Evolutionary conservation across 2,888 invertebrate species (phyloP).

Genomic region (Prenolepis imparis): DNA sequence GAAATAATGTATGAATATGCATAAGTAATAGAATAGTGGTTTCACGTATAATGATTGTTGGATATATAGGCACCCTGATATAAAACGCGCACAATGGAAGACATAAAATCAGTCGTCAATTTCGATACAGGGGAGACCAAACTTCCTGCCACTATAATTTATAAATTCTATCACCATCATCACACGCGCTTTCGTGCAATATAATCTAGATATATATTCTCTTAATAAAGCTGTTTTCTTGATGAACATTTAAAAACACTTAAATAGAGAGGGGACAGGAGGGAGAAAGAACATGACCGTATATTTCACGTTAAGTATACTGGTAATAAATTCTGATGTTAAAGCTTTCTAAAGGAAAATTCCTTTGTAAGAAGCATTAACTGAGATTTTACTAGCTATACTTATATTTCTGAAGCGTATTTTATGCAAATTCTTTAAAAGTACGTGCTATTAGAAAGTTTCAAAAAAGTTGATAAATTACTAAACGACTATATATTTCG

Average conservation of each 20-base stretch:
- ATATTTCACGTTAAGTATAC: not conserved
- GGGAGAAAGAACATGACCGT: not conserved
- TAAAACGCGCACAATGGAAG: slow-evolving; percentile 23
- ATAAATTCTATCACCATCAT: slow-evolving; percentile 58
- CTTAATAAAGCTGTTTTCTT: not conserved
- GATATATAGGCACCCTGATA: no score
- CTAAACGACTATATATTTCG: not conserved
- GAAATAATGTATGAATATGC: slow-evolving; percentile 39
- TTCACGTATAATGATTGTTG: slow-evolving; percentile 39
- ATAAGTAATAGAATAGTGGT: slow-evolving; percentile 58
- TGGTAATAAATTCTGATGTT: slow-evolving; percentile 2
- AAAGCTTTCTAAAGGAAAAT: slow-evolving; percentile 4
- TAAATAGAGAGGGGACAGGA: not conserved
- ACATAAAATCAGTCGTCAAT: slow-evolving; percentile 59
- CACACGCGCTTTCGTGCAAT: not conserved
- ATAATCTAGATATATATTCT: not conserved
- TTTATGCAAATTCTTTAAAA: not conserved
- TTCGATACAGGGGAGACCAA: slow-evolving; percentile 12
- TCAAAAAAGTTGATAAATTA: not conserved
- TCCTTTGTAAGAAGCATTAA: not conserved
- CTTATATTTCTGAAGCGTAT: not conserved
- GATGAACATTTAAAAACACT: slow-evolving; percentile 7
- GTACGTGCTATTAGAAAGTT: not conserved
- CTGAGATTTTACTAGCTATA: not conserved
- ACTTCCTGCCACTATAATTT: slow-evolving; percentile 50